phyloP scores from a whole-genome alignment of 2,113 vertebrate species.

The Callaeas wilsoni region DNA sequence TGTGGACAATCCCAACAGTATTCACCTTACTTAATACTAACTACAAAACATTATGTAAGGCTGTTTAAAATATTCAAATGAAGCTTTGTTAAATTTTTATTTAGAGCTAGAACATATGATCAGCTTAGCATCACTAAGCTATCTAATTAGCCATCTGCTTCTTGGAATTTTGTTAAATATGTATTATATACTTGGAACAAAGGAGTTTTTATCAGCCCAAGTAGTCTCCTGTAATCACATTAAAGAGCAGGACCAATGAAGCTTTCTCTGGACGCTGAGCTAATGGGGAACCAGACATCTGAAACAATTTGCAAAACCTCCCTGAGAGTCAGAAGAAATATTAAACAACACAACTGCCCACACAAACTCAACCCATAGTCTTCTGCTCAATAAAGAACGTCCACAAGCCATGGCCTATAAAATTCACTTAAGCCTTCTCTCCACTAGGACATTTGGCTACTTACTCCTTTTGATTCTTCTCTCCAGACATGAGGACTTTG shows the following conservation, averaged over 20 bases:
- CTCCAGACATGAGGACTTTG: not conserved
- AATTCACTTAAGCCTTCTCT: not conserved
- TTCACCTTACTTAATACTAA: not conserved
- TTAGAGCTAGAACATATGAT: slow-evolving; percentile 54
- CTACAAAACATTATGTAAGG: slow-evolving; percentile 29
- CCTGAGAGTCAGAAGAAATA: not conserved
- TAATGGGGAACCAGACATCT: not conserved
- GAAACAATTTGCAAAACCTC: not conserved
- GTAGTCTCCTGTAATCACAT: not conserved
- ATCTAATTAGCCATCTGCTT: slow-evolving; percentile 54
- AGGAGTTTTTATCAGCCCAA: not conserved
- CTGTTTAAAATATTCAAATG: slow-evolving; percentile 36
- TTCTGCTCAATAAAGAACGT: not conserved
- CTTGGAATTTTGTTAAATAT: slow-evolving; percentile 22
- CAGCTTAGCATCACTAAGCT: slow-evolving; percentile 19
- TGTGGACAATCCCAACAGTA: not conserved
- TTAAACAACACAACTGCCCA: not conserved
- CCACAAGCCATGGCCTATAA: not conserved
- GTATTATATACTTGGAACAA: slow-evolving; percentile 37
- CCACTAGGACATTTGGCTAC: not conserved
- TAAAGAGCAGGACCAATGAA: not conserved
- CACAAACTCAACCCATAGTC: not conserved
- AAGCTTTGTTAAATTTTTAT: slow-evolving; percentile 59
- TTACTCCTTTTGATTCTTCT: not conserved
- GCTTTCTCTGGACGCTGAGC: not conserved